Evolutionary conservation across 2,113 vertebrate genomes (phyloP).

Genomic region (Pluvianellus socialis): DNA sequence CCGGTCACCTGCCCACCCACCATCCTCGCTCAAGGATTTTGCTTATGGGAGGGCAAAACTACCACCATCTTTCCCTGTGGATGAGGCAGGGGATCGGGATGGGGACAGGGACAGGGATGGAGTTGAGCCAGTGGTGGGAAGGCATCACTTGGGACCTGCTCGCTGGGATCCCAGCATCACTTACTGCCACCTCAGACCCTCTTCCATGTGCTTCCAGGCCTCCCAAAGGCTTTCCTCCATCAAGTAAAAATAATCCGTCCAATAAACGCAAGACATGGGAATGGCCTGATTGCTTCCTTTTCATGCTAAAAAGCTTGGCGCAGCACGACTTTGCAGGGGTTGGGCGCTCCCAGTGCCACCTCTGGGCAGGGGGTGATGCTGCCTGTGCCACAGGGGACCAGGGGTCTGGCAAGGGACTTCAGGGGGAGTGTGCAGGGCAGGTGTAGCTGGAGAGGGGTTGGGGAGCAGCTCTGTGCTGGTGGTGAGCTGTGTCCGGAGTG

Average conservation of each 20-base stretch:
- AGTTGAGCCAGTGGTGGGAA: not conserved
- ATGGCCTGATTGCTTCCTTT: slow-evolving; percentile 5
- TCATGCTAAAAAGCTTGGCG: not conserved
- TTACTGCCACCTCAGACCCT: not conserved
- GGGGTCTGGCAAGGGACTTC: not conserved
- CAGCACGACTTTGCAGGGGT: not conserved
- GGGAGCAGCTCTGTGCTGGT: not conserved
- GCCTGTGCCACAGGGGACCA: rapidly evolving
- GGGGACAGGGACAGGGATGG: not conserved
- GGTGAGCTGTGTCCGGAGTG: rapidly evolving
- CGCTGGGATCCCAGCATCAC: not conserved
- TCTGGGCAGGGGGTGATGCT: rapidly evolving
- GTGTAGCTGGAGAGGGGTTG: not conserved
- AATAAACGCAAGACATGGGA: not conserved
- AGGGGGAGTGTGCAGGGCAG: rapidly evolving
- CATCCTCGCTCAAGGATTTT: not conserved
- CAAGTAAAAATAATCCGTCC: not conserved
- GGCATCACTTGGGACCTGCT: not conserved
- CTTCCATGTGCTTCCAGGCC: not conserved
- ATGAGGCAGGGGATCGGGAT: not conserved
- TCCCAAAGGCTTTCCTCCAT: not conserved
- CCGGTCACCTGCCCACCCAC: rapidly evolving
- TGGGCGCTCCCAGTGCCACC: rapidly evolving
- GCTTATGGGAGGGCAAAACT: not conserved
- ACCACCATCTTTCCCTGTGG: not conserved